phyloP scores from a whole-genome alignment of 2,797 vertebrate genomes.

The Thripadectes ignobilis region DNA sequence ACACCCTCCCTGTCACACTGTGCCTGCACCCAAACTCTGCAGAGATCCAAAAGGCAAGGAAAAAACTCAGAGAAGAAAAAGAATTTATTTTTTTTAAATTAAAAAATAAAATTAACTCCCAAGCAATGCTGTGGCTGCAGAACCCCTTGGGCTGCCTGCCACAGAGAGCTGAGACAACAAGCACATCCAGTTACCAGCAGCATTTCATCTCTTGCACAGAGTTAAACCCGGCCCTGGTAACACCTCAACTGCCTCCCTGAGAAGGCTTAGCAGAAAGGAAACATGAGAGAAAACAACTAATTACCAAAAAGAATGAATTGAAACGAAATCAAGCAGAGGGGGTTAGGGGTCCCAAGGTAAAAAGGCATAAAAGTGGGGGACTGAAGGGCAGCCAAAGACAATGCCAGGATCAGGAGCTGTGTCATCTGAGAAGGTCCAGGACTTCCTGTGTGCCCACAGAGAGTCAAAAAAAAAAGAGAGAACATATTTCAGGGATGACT shows the following conservation, averaged over 20 bases:
- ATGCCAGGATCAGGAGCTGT: accelerated
- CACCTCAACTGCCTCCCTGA: background rate
- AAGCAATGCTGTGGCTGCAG: background rate
- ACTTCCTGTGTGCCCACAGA: background rate
- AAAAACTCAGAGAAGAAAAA: background rate
- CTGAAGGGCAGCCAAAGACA: background rate
- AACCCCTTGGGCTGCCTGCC: background rate
- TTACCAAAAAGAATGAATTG: background rate
- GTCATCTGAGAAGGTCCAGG: background rate
- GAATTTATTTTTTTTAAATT: too few relatives aligned
- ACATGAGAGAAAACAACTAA: background rate
- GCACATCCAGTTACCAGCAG: background rate
- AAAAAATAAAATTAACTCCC: background rate
- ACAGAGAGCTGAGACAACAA: background rate
- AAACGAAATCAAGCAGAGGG: background rate
- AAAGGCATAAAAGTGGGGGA: background rate
- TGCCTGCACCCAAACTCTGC: background rate
- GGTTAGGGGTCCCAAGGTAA: background rate
- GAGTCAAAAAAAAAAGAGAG: background rate
- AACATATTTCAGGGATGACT: conserved; percentile 58
- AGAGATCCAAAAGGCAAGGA: background rate
- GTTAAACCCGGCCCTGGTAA: background rate
- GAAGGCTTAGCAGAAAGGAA: background rate
- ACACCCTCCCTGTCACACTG: background rate
- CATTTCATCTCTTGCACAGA: background rate